Conservation (phyloP, 2,888 invertebrate genomes). For the Chorisops tibialis region DNA sequence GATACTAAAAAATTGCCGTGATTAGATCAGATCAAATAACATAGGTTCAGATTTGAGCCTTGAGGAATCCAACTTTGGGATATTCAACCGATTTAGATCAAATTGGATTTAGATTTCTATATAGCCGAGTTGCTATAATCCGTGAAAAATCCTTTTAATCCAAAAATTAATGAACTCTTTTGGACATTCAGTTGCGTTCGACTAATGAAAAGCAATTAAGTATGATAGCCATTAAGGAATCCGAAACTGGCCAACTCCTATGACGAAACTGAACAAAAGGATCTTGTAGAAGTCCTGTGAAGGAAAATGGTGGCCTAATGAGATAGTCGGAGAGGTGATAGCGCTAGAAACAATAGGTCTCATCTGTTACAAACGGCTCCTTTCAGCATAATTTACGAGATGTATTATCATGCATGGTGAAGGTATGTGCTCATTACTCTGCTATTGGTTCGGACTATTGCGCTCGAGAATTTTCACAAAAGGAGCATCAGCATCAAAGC, state of each 20-base stretch:
- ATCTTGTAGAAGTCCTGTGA: neutral
- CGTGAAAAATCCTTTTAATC: neutral
- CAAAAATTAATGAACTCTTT: neutral
- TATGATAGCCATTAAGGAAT: slow-evolving; percentile 28
- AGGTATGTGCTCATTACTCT: slow-evolving; percentile 24
- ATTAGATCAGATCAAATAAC: too few relatives aligned
- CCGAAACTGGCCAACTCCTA: too few relatives aligned
- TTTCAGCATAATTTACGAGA: slow-evolving; percentile 34
- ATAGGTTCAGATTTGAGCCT: too few relatives aligned
- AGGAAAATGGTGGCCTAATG: neutral
- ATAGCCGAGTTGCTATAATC: too few relatives aligned
- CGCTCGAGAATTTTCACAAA: slow-evolving; percentile 11
- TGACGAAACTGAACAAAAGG: neutral
- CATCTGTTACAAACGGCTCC: slow-evolving; percentile 34
- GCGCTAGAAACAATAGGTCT: slow-evolving; percentile 26
- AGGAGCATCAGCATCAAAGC: neutral
- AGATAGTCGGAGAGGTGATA: neutral
- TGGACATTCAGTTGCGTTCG: neutral
- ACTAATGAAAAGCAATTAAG: slow-evolving; percentile 31
- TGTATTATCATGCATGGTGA: slow-evolving; percentile 34
- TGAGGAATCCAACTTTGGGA: too few relatives aligned
- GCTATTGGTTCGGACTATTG: slow-evolving; percentile 16
- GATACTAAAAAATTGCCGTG: too few relatives aligned
- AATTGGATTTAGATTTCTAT: too few relatives aligned
- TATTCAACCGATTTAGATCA: too few relatives aligned